phyloP scores from a whole-genome alignment of 2,113 vertebrate species.

The Rallus limicola region DNA sequence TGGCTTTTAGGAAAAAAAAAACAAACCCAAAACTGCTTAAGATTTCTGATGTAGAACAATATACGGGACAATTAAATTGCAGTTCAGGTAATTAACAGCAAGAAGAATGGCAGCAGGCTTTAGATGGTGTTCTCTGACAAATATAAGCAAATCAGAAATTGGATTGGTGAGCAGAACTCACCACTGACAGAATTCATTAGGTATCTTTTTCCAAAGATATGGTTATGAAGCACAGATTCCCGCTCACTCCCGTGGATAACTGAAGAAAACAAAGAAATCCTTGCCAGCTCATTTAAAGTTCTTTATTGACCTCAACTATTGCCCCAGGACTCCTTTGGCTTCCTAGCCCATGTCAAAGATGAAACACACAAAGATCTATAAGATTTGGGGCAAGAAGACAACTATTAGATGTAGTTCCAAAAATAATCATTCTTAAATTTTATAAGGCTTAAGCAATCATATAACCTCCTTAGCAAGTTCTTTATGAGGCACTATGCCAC shows the following conservation, averaged over 20 bases:
- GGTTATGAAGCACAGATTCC: neutral
- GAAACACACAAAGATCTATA: neutral
- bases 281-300: neutral
- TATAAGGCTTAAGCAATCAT: neutral
- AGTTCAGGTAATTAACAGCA: conserved; percentile 24
- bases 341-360: neutral
- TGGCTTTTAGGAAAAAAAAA: conserved; percentile 15
- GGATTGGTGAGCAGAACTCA: neutral
- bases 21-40: neutral
- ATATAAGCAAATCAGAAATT: conserved; percentile 42
- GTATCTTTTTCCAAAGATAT: neutral
- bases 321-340: neutral
- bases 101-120: conserved; percentile 16
- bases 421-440: neutral
- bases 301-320: neutral
- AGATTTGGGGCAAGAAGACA: neutral
- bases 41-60: conserved; percentile 17
- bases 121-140: conserved; percentile 2
- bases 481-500: neutral
- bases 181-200: neutral
- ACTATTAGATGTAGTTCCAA: neutral
- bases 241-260: neutral
- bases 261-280: neutral
- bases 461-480: neutral
- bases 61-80: conserved; percentile 13